phyloP scores from a whole-genome alignment of 1,140 invertebrate genomes.

The Agraylea sexmaculata region DNA sequence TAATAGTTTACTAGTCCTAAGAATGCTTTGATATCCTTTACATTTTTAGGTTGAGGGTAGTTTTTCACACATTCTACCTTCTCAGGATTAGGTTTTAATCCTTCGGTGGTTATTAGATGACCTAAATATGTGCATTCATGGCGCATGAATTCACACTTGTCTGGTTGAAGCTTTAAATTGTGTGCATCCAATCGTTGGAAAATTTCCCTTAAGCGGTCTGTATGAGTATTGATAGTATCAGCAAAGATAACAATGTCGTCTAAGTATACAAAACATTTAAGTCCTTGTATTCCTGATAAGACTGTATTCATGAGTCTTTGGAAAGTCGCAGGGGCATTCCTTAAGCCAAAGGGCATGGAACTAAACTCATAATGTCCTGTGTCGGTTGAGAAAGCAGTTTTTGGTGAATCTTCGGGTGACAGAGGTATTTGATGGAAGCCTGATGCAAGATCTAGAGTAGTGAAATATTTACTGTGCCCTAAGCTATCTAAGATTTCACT shows the following conservation, averaged over 20 bases:
- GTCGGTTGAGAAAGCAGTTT: constrained; percentile 21
- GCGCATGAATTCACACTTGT: constrained; percentile 24
- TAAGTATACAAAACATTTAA: constrained; percentile 16
- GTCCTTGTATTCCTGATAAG: constrained; percentile 21
- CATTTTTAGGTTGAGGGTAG: constrained; percentile 20
- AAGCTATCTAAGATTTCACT: too few species aligned
- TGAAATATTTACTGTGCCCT: constrained; percentile 25
- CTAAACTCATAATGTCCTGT: constrained; percentile 20
- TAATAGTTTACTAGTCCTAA: constrained; percentile 24
- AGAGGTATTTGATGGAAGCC: too few species aligned
- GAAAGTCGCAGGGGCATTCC: constrained; percentile 27
- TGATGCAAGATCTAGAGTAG: constrained; percentile 29
- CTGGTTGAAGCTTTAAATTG: constrained; percentile 23
- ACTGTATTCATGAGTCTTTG: constrained; percentile 27
- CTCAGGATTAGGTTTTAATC: too few species aligned
- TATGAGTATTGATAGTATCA: too few species aligned
- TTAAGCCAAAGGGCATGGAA: constrained; percentile 28
- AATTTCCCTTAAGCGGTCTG: constrained; percentile 9
- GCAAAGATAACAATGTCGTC: constrained; percentile 19
- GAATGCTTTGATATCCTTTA: constrained; percentile 19
- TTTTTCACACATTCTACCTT: constrained; percentile 20
- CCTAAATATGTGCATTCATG: constrained; percentile 22
- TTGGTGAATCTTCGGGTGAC: constrained; percentile 18
- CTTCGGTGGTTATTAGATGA: too few species aligned
- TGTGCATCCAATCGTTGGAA: constrained; percentile 14